Base-by-base conservation (phyloP, 2,113 vertebrate genomes). In the Eidolon helvum region DNA sequence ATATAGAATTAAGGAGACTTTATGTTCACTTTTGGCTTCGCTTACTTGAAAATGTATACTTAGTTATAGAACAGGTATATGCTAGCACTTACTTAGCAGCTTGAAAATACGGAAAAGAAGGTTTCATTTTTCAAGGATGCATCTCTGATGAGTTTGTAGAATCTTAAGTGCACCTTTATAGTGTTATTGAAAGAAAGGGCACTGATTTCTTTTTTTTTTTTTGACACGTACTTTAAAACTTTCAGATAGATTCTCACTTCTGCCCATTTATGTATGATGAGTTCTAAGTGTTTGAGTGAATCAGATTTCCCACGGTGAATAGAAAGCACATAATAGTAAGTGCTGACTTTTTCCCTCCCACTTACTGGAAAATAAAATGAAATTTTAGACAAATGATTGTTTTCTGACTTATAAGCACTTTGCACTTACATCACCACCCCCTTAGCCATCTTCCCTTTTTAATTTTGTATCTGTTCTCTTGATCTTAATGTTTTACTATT, bases 341-440 rank as follows among this genome's bases (percentile, higher is more conserved):
- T 61, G 19, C 86, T 95, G 26, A 35, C 61, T 35, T 68, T 85
- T 75, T 57, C 24, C 16, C 26, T 30, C 16, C 75, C 30, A 61
- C 84, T 89, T 90, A 50, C 57, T 87, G n/a, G 35, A 84, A 93
- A 96, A 69, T 75, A 77, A 74, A 90, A 80, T 45, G 30, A 88
- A 59, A 33, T 30, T 88, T 85, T 71, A 53, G 78, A 77, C 9
- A 24, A 38, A 21, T 85, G 11, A 24, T 87, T 63, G 19, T 72
- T 86, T 97, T 93, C 59, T 93, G 79, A 85, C 78, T 83, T 90
- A 45, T 55, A 77, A 89, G 26, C 7, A 26, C 48, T 55, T 85
- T 91, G 22, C 21, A 61, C 5, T 14, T 33, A 4, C 22, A 38
- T 10, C 19, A 2, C 7, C 15, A 1, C 5, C 24, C 53, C 9